Conservation (phyloP, 92 coral and sea anemone species). For the Zoanthus sansibaricus region DNA sequence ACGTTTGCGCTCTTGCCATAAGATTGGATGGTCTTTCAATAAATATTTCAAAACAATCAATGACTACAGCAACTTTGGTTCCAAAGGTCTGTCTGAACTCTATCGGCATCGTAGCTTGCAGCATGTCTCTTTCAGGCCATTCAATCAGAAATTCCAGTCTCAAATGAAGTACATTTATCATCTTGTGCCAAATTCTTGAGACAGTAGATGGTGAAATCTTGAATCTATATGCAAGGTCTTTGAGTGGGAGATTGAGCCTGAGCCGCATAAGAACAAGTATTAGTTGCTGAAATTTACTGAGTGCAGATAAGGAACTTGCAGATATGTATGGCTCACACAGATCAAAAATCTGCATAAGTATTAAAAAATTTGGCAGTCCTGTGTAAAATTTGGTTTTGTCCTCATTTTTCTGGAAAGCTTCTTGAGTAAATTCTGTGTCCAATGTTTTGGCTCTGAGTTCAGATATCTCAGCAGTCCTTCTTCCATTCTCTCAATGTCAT, state of each 20-base stretch:
- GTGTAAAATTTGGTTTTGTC: neutral
- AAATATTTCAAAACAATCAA: neutral
- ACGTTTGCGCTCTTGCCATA: slow-evolving; percentile 2
- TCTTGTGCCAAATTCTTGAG: slow-evolving; percentile 8
- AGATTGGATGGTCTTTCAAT: slow-evolving; percentile 7
- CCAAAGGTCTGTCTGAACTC: slow-evolving; percentile 3
- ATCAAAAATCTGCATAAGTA: slow-evolving; percentile 5
- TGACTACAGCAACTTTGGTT: slow-evolving; percentile 8
- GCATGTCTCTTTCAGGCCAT: slow-evolving; percentile 4
- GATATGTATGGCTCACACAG: slow-evolving; percentile 9
- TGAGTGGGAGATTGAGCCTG: slow-evolving; percentile 14
- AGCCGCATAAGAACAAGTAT: neutral
- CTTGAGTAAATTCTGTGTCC: slow-evolving; percentile 6
- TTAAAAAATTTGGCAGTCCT: slow-evolving; percentile 6
- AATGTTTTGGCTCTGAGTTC: slow-evolving; percentile 4
- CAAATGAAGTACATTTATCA: slow-evolving; percentile 5
- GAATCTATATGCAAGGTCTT: slow-evolving; percentile 21
- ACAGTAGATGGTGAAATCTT: slow-evolving; percentile 19
- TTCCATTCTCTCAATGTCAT: slow-evolving; percentile 7
- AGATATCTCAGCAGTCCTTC: slow-evolving; percentile 1
- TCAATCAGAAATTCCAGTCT: slow-evolving; percentile 5
- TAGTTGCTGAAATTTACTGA: slow-evolving; percentile 2
- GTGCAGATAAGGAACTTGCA: slow-evolving; percentile 5
- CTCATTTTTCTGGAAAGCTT: slow-evolving; percentile 7
- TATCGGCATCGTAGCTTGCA: neutral